These are phyloP conservation scores for Notoglanidium macrostoma DNA, from an alignment of 2,797 vertebrate genomes.

Conservation along the genomic window DNA sequence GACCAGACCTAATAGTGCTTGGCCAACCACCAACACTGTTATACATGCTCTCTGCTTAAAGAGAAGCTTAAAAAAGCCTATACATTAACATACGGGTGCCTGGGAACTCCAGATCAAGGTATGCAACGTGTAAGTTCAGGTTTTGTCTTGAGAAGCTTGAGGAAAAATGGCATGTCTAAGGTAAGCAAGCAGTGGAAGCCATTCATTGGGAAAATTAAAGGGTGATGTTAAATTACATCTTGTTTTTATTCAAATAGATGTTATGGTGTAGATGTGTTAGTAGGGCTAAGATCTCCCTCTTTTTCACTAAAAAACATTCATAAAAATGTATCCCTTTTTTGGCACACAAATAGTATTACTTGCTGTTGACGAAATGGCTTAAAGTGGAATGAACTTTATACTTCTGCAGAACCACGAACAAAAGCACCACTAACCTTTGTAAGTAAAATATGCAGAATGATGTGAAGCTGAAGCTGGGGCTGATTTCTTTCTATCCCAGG, in stretches of 20 bases:
- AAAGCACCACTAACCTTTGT: neutral
- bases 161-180: conserved; percentile 5
- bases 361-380: neutral
- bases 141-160: neutral
- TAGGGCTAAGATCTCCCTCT: neutral
- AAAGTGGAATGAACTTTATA: neutral
- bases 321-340: neutral
- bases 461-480: neutral
- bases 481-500: neutral
- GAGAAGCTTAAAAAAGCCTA: neutral
- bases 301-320: neutral
- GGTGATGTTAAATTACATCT: conserved; percentile 5
- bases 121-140: neutral
- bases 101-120: conserved; percentile 25
- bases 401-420: neutral
- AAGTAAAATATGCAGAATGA: neutral
- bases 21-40: conserved; percentile 34
- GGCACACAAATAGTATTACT: neutral
- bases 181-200: conserved; percentile 11
- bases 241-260: neutral
- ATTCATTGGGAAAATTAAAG: conserved; percentile 6
- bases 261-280: neutral
- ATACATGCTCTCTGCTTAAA: conserved; percentile 16
- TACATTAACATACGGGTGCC: neutral
- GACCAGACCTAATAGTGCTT: conserved; percentile 25